Evolutionary conservation across 2,888 invertebrate genomes (phyloP), one percentile per base, ranked within the genome.

Genomic region (Yponomeuta plumbellus): DNA sequence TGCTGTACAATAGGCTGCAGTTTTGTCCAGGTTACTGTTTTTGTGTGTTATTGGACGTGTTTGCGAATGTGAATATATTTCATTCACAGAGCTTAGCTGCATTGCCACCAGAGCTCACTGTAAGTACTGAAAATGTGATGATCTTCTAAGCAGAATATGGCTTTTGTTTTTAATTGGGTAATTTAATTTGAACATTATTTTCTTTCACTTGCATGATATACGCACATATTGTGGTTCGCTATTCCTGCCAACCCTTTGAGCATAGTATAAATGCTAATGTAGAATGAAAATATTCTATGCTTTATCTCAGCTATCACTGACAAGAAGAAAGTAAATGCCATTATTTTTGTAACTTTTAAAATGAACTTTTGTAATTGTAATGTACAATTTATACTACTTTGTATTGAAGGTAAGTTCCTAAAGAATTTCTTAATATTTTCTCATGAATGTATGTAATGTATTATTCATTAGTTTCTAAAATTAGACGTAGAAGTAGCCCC

Each of bases 61-160:
- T 76, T 81, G 83, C 76, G 81, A 84, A 84, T 88, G 86, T 90
- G 87, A 83, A 88, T 88, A 89, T 87, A 80, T 92, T 90, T 91
- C 85, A 81, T 92, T 93, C 95, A 88, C 95, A 96, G 96, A 95
- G 93, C 92, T 93, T 96, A 94, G 95, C 95, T 80, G 94, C 95
- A 85, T 92, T 96, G 80, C 95, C 95, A 81, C 93, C 94, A 88
- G 95, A 95, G 85, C 93, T 95, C 86, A 95, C 94, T 85, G 96
- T 96, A 94, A 96, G 95, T 94, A 93, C 82, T 6, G 66, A 75
- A 70, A 72, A 73, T 70, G 70, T 68, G 68, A 73, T 72, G 72
- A 68, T 61, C 17, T 58, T 26, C 44, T 52, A 4, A 52, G 59
- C 57, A 58, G n/a, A 39, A 67, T 58, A 70, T 52, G 17, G 17